Conservation (phyloP, 2,888 invertebrate species). For the Caradrina kadenii region DNA sequence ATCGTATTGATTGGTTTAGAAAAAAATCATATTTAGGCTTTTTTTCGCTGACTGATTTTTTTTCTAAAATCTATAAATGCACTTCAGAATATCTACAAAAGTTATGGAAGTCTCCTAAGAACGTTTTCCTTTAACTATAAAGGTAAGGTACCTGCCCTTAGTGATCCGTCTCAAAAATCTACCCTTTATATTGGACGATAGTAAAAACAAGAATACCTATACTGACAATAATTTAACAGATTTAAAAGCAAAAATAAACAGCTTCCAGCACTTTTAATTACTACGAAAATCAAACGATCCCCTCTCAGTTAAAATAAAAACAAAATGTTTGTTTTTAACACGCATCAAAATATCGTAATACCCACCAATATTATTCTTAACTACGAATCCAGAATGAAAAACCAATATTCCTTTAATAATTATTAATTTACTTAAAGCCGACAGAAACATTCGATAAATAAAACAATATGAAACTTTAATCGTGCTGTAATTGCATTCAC, state of each 20-base stretch:
- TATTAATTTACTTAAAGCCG: slow-evolving; percentile 50
- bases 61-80: no score
- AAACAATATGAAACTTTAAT: slow-evolving; percentile 68
- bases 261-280: not conserved
- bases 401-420: slow-evolving; percentile 37
- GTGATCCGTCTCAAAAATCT: no score
- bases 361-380: slow-evolving; percentile 24
- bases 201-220: not conserved
- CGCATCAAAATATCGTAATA: not conserved
- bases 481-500: slow-evolving; percentile 54
- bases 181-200: not conserved
- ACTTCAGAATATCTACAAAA: no score
- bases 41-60: no score
- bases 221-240: no score
- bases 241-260: not conserved
- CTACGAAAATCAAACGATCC: not conserved
- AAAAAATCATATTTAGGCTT: no score
- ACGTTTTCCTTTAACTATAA: no score
- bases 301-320: not conserved
- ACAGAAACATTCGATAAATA: slow-evolving; percentile 48
- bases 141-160: no score
- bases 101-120: no score
- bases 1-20: no score
- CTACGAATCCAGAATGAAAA: slow-evolving; percentile 29
- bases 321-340: not conserved